Conservation (phyloP, 2,113 vertebrate species). For the Clinocottus analis region DNA sequence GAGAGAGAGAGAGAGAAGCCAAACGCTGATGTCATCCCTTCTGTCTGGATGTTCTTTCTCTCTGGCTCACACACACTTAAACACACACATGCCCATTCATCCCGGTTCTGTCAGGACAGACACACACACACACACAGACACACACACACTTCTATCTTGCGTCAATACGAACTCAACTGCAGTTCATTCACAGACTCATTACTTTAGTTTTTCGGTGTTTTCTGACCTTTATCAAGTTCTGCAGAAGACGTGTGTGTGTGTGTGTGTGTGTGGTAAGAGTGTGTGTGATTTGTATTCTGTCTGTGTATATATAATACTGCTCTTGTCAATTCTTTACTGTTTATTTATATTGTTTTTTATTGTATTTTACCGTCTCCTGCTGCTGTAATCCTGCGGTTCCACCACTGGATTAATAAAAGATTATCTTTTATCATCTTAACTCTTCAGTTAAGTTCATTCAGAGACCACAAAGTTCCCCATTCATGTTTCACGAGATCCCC, state of each 20-base stretch:
- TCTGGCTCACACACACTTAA: conserved; percentile 14
- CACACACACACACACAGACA: conserved; percentile 19
- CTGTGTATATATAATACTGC: too few relatives aligned
- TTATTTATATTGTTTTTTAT: too few relatives aligned
- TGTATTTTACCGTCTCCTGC: too few relatives aligned
- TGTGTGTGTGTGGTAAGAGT: too few relatives aligned
- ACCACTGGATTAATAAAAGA: too few relatives aligned
- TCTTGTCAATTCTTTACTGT: too few relatives aligned
- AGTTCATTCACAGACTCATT: conserved; percentile 11
- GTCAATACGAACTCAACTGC: not conserved
- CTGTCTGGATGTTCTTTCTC: conserved; percentile 39
- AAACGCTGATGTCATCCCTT: conserved; percentile 73
- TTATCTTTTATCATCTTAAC: too few relatives aligned
- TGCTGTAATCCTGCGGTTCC: too few relatives aligned
- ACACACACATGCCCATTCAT: conserved; percentile 27
- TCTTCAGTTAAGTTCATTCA: too few relatives aligned
- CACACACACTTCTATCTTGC: not conserved
- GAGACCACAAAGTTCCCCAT: too few relatives aligned
- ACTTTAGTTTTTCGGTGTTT: not conserved
- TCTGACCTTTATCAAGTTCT: conserved; percentile 21
- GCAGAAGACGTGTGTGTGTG: too few relatives aligned
- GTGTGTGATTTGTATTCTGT: too few relatives aligned
- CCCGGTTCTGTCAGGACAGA: not conserved
- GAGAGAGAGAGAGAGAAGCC: conserved; percentile 45
- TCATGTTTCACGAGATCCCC: not conserved